Evolutionary conservation across 1,140 invertebrate genomes (phyloP).

Genomic region (Popillia japonica): DNA sequence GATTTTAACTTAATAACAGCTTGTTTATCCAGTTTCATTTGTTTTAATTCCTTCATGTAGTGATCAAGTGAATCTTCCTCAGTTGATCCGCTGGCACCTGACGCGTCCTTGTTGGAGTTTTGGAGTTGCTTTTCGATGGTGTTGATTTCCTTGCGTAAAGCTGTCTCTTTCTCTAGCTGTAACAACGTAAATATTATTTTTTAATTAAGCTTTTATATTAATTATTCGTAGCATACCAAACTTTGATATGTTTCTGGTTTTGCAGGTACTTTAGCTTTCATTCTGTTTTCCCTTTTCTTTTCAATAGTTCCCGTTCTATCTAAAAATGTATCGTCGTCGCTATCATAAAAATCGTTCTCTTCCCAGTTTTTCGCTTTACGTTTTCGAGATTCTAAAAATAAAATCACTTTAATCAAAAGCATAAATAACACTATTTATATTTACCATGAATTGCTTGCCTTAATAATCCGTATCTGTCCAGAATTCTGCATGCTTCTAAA

Average conservation of each 20-base stretch:
- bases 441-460: conserved; percentile 79
- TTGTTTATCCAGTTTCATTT: conserved; percentile 62
- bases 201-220: neutral
- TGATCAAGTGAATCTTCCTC: conserved; percentile 75
- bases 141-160: conserved; percentile 67
- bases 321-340: conserved; percentile 96
- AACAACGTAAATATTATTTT: conserved; percentile 47
- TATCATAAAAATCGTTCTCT: conserved; percentile 93
- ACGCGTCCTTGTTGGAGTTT: conserved; percentile 50
- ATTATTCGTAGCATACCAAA: conserved; percentile 68
- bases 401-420: neutral
- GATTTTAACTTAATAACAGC: conserved; percentile 64
- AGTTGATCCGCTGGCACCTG: conserved; percentile 29
- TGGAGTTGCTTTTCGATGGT: conserved; percentile 68
- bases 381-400: conserved; percentile 67
- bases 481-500: conserved; percentile 90
- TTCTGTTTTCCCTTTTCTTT: conserved; percentile 82
- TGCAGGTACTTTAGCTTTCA: conserved; percentile 71
- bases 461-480: conserved; percentile 84
- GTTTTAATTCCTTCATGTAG: conserved; percentile 73
- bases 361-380: conserved; percentile 81
- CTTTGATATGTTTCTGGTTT: conserved; percentile 81
- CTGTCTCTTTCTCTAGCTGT: conserved; percentile 74
- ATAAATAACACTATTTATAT: neutral
- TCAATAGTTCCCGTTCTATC: conserved; percentile 95